Base-by-base conservation (phyloP, 1,140 invertebrate genomes). In the Euura lappo region DNA sequence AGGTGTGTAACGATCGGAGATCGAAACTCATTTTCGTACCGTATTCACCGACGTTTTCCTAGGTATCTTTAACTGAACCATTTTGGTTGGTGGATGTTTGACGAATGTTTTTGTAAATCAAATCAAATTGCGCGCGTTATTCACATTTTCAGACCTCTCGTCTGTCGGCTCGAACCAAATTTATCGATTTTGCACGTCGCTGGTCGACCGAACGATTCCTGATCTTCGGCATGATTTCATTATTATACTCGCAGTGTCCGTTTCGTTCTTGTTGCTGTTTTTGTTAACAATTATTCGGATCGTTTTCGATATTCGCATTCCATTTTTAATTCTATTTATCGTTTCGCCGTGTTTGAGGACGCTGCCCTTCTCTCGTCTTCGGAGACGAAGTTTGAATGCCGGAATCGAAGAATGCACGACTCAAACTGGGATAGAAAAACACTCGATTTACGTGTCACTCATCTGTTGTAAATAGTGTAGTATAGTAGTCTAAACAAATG, bases 391-490 rank as follows among this genome's bases (percentile, higher is more conserved):
- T 28, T 28, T 28, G 28, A 28, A 1, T 28, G 28, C 28, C 28
- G 28, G 28, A 28, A 28, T 28, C 28, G 28, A 28, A 28, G 28
- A 28, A 28, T 28, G 1, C 28, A 28, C 28, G 28, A 28, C 28
- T 28, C 28, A 28, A 66, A 76, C 76, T 42, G 10, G 44, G 74
- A 76, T 78, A 74, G 76, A 79, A 79, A 79, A 80, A 80, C 75
- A 79, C 71, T 77, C 78, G 71, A 71, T 28, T 28, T 1, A 70
- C 75, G 73, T 73, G 74, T 78, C 74, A 72, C 71, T 80, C 77
- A 74, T 80, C 45, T 71, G 72, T 65, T 81, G 80, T 81, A 81
- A 75, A 81, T 81, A 81, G 74, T 81, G 80, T 81, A 81, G 80
- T 72, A 81, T 79, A 81, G 72, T 80, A 80, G 76, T 79, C 67